phyloP scores from a whole-genome alignment of 2,888 invertebrate genomes.

The Hirtodrosophila alboralis region DNA sequence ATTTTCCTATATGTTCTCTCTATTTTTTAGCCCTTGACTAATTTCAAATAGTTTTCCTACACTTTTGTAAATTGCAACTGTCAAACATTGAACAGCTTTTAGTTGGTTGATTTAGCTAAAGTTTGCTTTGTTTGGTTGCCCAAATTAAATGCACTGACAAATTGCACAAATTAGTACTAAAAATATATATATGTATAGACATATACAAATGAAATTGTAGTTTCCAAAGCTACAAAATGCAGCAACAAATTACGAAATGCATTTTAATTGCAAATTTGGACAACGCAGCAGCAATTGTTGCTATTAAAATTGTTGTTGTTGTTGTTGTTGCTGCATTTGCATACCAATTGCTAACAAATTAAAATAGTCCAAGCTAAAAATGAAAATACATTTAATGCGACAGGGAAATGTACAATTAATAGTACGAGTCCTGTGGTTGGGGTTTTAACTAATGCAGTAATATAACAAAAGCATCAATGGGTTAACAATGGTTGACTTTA shows the following conservation, averaged over 20 bases:
- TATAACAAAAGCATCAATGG: conserved; percentile 29
- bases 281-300: conserved; percentile 23
- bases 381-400: conserved; percentile 56
- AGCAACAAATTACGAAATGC: conserved; percentile 67
- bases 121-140: background rate
- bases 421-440: background rate
- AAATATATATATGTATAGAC: conserved; percentile 26
- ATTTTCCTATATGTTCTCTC: too few relatives aligned
- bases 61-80: conserved; percentile 6
- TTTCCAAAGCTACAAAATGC: conserved; percentile 24
- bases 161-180: conserved; percentile 55
- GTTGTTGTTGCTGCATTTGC: conserved; percentile 38
- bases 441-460: conserved; percentile 23
- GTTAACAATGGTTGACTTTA: conserved; percentile 22
- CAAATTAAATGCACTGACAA: conserved; percentile 60
- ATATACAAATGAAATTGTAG: conserved; percentile 5
- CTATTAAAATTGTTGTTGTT: conserved; percentile 5
- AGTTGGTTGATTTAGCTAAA: conserved; percentile 10
- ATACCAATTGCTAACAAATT: conserved; percentile 50
- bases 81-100: background rate
- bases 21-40: too few relatives aligned
- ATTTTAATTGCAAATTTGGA: conserved; percentile 67
- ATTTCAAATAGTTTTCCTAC: conserved; percentile 21
- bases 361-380: conserved; percentile 53
- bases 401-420: conserved; percentile 29